Percentiles rank a stretch among this genome's conserved stretches.
phyloP scores from a whole-genome alignment of 2,797 vertebrate species.

The Takifugu rubripes region DNA sequence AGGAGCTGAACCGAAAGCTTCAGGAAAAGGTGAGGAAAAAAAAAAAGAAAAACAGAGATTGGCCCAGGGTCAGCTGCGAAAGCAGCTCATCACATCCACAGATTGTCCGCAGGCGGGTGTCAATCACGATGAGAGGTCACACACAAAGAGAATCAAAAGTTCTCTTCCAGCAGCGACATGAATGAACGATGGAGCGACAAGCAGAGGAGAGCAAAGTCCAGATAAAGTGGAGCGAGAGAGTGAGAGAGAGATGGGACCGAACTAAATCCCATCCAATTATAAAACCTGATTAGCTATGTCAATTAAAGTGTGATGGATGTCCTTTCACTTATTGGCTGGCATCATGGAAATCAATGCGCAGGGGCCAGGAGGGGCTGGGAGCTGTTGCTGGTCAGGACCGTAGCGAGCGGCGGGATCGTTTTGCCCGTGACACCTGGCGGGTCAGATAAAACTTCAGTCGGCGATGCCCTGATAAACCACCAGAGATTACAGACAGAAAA shows the following conservation, averaged over 20 bases:
- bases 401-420: slow-evolving; percentile 52
- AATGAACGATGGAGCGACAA: slow-evolving; percentile 41
- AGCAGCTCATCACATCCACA: slow-evolving; percentile 56
- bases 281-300: slow-evolving; percentile 84
- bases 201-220: slow-evolving; percentile 19
- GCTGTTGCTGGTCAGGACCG: slow-evolving; percentile 45
- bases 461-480: slow-evolving; percentile 71
- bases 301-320: slow-evolving; percentile 83
- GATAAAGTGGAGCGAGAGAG: slow-evolving; percentile 28
- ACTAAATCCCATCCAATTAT: slow-evolving; percentile 81
- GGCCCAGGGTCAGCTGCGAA: slow-evolving; percentile 52
- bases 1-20: slow-evolving; percentile 37
- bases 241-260: slow-evolving; percentile 43
- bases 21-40: slow-evolving; percentile 29
- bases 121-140: slow-evolving; percentile 60
- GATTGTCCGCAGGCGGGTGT: slow-evolving; percentile 55
- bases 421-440: slow-evolving; percentile 65
- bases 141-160: slow-evolving; percentile 62
- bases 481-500: slow-evolving; percentile 57
- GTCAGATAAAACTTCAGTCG: slow-evolving; percentile 72
- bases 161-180: slow-evolving; percentile 54
- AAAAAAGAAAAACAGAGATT: slow-evolving; percentile 43
- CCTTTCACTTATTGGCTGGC: slow-evolving; percentile 76
- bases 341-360: slow-evolving; percentile 73
- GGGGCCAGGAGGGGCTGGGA: slow-evolving; percentile 32